Conservation (phyloP, 1,140 invertebrate genomes). For the Geopemphigus sp. region DNA sequence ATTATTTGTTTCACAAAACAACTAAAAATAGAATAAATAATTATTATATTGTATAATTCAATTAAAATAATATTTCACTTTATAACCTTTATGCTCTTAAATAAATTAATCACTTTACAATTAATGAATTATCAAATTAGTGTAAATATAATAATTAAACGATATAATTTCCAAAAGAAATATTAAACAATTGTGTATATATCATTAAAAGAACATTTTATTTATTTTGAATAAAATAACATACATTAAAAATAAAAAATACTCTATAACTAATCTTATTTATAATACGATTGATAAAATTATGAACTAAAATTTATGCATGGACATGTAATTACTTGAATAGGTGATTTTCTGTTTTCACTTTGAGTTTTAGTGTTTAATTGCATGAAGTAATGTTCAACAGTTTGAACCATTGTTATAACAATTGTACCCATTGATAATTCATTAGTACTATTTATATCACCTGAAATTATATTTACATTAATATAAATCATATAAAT, state of each 20-base stretch:
- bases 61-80: neutral
- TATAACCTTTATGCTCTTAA: neutral
- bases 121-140: no score
- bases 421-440: constrained; percentile 43
- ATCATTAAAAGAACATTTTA: no score
- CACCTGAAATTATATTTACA: neutral
- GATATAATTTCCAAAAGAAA: no score
- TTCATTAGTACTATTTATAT: constrained; percentile 1
- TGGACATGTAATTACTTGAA: constrained; percentile 6
- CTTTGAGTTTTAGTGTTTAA: constrained; percentile 13
- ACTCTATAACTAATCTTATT: no score
- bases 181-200: no score
- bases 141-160: no score
- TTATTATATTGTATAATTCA: neutral
- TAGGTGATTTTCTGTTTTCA: constrained; percentile 29
- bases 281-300: no score
- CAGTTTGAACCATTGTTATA: constrained; percentile 40
- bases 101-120: neutral
- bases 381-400: constrained; percentile 46
- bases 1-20: constrained; percentile 31
- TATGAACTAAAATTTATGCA: no score
- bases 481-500: neutral
- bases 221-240: neutral
- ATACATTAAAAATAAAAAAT: no score
- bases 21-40: constrained; percentile 12